Percentiles rank a stretch among this genome's conserved stretches.
These are phyloP conservation scores for Neopelma chrysocephalum DNA, from an alignment of 2,797 vertebrate species.

Conservation along the genomic window DNA sequence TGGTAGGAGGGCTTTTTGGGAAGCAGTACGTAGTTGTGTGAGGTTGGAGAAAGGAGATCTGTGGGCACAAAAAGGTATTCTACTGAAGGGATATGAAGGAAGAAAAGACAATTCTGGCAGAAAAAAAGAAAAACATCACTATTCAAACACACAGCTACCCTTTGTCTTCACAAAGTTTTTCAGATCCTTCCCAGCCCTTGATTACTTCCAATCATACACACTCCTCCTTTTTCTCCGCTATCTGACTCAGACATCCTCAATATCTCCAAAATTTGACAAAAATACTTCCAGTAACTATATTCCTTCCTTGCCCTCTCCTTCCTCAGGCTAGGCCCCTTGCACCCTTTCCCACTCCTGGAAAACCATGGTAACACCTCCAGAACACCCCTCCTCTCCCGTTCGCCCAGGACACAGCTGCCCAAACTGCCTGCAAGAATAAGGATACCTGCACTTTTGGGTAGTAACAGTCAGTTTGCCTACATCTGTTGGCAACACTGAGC, in stretches of 20 bases:
- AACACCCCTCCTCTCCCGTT: not conserved
- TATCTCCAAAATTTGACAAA: not conserved
- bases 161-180: not conserved
- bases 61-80: not conserved
- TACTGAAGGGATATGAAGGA: not conserved
- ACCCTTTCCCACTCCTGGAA: not conserved
- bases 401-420: not conserved
- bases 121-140: not conserved
- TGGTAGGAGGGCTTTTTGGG: not conserved
- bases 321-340: fast-evolving
- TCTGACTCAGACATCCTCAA: not conserved
- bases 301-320: not conserved
- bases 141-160: not conserved
- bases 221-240: not conserved
- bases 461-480: not conserved
- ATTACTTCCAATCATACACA: not conserved
- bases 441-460: not conserved
- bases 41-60: not conserved
- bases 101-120: not conserved
- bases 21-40: not conserved
- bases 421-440: not conserved
- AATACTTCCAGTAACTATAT: not conserved
- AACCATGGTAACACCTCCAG: fast-evolving
- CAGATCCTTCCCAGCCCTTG: not conserved
- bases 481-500: not conserved